Conservation (phyloP, 2,888 invertebrate genomes). For the Schizaphis graminum region DNA sequence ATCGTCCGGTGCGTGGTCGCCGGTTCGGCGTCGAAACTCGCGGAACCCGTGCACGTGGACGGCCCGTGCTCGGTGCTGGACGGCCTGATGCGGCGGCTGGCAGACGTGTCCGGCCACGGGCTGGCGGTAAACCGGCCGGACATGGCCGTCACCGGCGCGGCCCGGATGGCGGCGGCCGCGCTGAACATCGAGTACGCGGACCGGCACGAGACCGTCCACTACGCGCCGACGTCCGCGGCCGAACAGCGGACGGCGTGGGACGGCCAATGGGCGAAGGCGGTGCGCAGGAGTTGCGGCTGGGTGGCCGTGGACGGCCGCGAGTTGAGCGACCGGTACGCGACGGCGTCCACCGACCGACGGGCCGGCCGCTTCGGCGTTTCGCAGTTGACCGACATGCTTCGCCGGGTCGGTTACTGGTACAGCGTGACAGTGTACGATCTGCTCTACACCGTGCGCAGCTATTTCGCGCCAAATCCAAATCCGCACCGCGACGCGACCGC, state of each 20-base stretch:
- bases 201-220: background rate
- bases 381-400: background rate
- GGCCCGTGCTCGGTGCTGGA: background rate
- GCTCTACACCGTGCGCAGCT: background rate
- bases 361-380: background rate
- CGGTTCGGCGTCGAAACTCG: background rate
- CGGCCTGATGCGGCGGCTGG: background rate
- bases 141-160: conserved; percentile 31
- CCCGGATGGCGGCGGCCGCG: background rate
- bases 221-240: background rate
- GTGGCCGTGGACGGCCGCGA: background rate
- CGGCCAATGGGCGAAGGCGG: conserved; percentile 19
- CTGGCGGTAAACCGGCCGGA: background rate
- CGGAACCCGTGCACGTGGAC: background rate
- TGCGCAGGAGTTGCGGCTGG: conserved; percentile 46
- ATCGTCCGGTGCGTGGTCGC: background rate
- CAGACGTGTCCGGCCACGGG: background rate
- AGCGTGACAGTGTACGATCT: background rate
- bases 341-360: background rate
- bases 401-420: background rate
- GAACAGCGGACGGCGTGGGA: background rate
- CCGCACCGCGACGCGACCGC: background rate
- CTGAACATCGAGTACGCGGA: background rate
- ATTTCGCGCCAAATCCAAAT: background rate
- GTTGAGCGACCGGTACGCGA: background rate